Base-by-base conservation (phyloP, 2,797 vertebrate species). In the Botia kubotai region DNA sequence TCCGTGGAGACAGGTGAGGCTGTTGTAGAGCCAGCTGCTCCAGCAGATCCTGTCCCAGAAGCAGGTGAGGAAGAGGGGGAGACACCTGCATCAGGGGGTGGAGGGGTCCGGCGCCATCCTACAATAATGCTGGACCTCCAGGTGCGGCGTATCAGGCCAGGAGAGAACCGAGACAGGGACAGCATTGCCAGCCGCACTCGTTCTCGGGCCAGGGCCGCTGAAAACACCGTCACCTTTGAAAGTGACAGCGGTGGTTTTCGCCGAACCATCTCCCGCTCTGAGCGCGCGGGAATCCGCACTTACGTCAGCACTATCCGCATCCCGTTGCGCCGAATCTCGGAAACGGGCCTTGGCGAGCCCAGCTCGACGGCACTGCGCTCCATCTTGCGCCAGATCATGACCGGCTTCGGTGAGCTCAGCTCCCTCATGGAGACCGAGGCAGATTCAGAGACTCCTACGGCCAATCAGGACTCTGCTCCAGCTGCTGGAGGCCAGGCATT, bases 331-430 rank as follows among this genome's bases (percentile, higher is more conserved):
- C 95, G 96, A 60, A 95, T 97, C 85, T 97, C 96, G 0, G 96
- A 98, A 89, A 96, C 95, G 0, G 96, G 96, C 52, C 89, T 97
- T 5, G 95, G 95, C 0, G 97, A 98, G 52, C 96, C 96, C 33
- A 96, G 96, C 8, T 97, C 96, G 3, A 94, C 94, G 0, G 96
- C 95, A 10, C 91, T 98, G 72, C 94, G 95, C 3, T 97, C 97
- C 43, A 96, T 98, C 86, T 91, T 98, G 87, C 94, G 96, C 19
- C 97, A 98, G 91, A 97, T 98, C 75, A 96, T 98, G 96, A 97
- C 96, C 1, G 96, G 96, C 67, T 98, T 98, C 87, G 97, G 97
- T 81, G 97, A 98, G 80, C 89, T 98, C 71, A 98, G 95, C 87
- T 97, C 96, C 67, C 91, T 97, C 75, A 97, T 97, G 96, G 97